Conservation (phyloP, 2,113 vertebrate species). For the Rhadina sibilatrix region DNA sequence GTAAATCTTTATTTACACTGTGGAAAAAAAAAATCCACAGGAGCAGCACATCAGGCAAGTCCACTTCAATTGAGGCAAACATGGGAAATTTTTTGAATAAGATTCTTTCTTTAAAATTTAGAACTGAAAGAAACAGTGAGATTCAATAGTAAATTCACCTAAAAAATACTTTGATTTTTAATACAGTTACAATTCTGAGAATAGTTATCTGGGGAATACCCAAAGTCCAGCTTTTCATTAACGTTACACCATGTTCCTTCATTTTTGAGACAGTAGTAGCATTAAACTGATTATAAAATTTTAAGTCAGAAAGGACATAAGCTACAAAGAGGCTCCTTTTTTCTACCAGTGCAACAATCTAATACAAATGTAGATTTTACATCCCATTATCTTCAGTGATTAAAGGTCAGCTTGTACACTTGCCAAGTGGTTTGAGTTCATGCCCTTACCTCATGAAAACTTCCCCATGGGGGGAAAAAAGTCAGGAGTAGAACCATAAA, state of each 20-base stretch:
- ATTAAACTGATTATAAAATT: not conserved
- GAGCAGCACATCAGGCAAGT: not conserved
- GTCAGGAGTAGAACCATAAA: not conserved
- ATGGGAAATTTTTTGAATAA: not conserved
- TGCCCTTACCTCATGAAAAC: not conserved
- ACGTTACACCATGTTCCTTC: not conserved
- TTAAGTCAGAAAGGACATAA: not conserved
- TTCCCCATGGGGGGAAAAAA: not conserved
- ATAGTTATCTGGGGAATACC: not conserved
- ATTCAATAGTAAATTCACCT: not conserved
- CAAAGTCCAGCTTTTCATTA: not conserved
- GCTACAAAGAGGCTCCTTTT: not conserved
- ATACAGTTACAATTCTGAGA: not conserved
- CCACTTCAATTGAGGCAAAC: not conserved
- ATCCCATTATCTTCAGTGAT: conserved; percentile 1
- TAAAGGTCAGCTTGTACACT: conserved; percentile 10
- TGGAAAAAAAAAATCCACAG: not conserved
- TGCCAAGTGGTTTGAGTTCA: not conserved
- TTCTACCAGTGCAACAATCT: not conserved
- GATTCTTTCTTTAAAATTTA: not conserved
- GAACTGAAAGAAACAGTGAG: not conserved
- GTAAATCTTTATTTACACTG: too few relatives aligned
- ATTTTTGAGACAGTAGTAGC: not conserved
- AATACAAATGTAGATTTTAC: conserved; percentile 12
- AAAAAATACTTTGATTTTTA: not conserved